phyloP scores from a whole-genome alignment of 2,888 invertebrate genomes.

The Bellardia pandia region DNA sequence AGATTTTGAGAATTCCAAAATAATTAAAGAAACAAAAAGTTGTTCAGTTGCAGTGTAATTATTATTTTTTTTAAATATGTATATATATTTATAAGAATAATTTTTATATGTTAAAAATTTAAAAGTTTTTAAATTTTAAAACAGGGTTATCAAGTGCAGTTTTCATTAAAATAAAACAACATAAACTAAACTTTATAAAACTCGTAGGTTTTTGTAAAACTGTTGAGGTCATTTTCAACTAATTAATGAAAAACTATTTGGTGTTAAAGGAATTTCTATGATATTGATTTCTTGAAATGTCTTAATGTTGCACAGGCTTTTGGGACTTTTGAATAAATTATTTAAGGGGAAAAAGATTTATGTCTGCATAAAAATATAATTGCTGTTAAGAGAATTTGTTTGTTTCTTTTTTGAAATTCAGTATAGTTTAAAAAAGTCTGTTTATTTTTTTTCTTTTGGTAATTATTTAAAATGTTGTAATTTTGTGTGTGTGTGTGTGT shows the following conservation, averaged over 20 bases:
- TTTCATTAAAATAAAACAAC: conserved; percentile 37
- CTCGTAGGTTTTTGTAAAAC: neutral
- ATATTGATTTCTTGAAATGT: conserved; percentile 38
- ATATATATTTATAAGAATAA: neutral
- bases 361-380: conserved; percentile 31
- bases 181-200: too few species aligned
- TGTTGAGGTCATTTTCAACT: neutral
- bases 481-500: conserved; percentile 13
- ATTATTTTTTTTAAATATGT: neutral
- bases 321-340: conserved; percentile 8
- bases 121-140: neutral
- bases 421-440: conserved; percentile 22
- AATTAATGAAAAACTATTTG: neutral
- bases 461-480: conserved; percentile 11
- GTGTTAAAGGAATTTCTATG: conserved; percentile 27
- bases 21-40: conserved; percentile 6
- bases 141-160: conserved; percentile 51
- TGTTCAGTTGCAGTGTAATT: conserved; percentile 47
- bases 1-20: conserved; percentile 34
- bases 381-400: conserved; percentile 11
- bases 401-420: neutral
- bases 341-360: conserved; percentile 5
- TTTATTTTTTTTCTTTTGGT: conserved; percentile 8
- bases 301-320: conserved; percentile 56
- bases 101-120: conserved; percentile 28